Evolutionary conservation across 2,888 invertebrate species (phyloP), one percentile per base, ranked within the genome.

Genomic region (Tortricodes alternella): DNA sequence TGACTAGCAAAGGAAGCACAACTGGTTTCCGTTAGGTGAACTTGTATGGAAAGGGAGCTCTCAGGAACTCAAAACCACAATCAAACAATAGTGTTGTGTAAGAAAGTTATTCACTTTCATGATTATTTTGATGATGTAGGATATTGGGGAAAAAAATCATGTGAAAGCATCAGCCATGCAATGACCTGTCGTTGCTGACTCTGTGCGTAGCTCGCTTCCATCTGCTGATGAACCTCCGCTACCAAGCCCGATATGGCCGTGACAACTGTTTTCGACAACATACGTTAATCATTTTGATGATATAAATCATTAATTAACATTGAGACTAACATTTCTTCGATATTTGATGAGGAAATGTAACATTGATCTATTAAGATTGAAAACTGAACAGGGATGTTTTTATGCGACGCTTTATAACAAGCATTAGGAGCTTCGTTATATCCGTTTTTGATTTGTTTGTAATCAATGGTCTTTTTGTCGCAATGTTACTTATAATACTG

Each of bases 241-340:
- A 96, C 93, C 87, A 96, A 94, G 83, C 94, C 95, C 83, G 95
- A 94, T 92, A 95, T 94, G 86, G 95, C 95, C 89, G 94, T 93
- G 87, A 94, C 94, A 92, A 95, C 95, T 95, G 93, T 82, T 67
- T 74, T 74, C 79, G 74, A 82, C 63, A 85, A 85, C 62, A 59
- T 61, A 58, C 41, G 16, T 41, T 41, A 41, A 24, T 41, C 23
- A 41, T 41, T 24, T 24, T 9, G 39, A 37, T 37, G 21, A 11
- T 5, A 29, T 29, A 29, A 2, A 29, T 27, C n/a, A 11, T 29
- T 11, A 11, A 5, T n/a, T 8, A n/a, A 29, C 4, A 29, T n/a
- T 29, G 4, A 4, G 11, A 3, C 1, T 29, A 4, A 3, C 9
- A 27, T 27, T 27, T n/a, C 9, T 8, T n/a, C 9, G 9, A 2